Base-by-base conservation (phyloP, 2,113 vertebrate species). In the Anguilla rostrata region DNA sequence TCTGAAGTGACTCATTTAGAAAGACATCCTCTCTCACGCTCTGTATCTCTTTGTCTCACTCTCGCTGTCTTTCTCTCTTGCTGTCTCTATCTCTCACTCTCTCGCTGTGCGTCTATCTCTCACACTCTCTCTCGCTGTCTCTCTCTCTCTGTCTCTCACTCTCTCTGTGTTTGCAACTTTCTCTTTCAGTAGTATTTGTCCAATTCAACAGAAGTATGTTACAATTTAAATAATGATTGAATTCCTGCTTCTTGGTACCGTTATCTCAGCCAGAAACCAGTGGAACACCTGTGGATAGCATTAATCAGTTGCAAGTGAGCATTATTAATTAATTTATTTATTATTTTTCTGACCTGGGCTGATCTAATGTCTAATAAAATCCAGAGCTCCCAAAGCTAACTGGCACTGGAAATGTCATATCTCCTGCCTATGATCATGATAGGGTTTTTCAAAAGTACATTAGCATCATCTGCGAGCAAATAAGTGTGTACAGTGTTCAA, bases 1-100 rank as follows among this genome's bases (percentile, higher is more conserved):
- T 90, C 88, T 91, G 88, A 91, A 91, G 90, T 92, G 91, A 90
- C 85, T 90, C 90, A 91, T 86, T 88, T 83, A 88, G 87, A 87
- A 87, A 90, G 83, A 86, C 53, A 63, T 71, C 81, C 49, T 12
- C 49, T 53, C 49, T 53, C 12, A 2, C 1, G 7, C 49, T 11
- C 49, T 53, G 7, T 53, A 6, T 53, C 49, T 53, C 49, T 53
- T 53, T 87, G 82, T 83, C 29, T 60, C 41, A 49, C 66, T 41
- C 46, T 87, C 18, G 79, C 53, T 87, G 82, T 83, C 29, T 60
- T 39, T 57, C 78, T 41, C 46, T 87, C 29, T 84, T 53, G 87
- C 84, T 83, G 39, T 53, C 49, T 53, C 49, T 53, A 53, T 87
- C 84, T 83, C 29, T 60, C 41, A 49, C 66, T 41, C 46, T 87